Percentiles rank a stretch among this genome's conserved stretches.
Conservation (phyloP, 2,797 vertebrate species). For the Echiichthys vipera region DNA sequence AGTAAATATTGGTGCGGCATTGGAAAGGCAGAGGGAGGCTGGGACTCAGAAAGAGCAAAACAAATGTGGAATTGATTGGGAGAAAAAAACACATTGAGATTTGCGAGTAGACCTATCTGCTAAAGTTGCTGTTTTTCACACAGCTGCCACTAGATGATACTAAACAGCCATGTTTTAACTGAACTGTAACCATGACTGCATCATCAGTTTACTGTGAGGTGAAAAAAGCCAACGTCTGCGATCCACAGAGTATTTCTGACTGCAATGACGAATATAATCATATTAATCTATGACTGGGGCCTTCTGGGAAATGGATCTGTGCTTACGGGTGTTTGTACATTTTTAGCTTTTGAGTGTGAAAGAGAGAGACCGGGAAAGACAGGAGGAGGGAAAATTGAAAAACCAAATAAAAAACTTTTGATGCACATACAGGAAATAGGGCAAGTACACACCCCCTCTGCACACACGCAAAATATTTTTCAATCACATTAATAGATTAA, state of each 20-base stretch:
- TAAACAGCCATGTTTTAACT: conserved; percentile 13
- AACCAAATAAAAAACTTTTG: neutral
- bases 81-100: neutral
- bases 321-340: neutral
- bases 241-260: conserved; percentile 2
- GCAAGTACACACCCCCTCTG: neutral
- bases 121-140: neutral
- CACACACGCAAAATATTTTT: conserved; percentile 3
- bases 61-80: neutral
- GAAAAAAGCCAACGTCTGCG: neutral
- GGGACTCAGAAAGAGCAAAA: neutral
- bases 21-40: neutral
- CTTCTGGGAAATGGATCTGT: conserved; percentile 18
- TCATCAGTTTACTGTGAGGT: conserved; percentile 8
- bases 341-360: neutral
- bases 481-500: conserved; percentile 56
- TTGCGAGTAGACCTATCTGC: conserved; percentile 1
- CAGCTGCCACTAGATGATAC: conserved; percentile 41
- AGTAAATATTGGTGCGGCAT: neutral
- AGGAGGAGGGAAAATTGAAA: neutral
- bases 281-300: neutral
- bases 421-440: neutral
- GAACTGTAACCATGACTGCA: neutral
- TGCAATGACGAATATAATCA: neutral
- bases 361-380: neutral